These are phyloP conservation scores for Chelon labrosus DNA, from an alignment of 2,797 vertebrate genomes.

Conservation along the genomic window DNA sequence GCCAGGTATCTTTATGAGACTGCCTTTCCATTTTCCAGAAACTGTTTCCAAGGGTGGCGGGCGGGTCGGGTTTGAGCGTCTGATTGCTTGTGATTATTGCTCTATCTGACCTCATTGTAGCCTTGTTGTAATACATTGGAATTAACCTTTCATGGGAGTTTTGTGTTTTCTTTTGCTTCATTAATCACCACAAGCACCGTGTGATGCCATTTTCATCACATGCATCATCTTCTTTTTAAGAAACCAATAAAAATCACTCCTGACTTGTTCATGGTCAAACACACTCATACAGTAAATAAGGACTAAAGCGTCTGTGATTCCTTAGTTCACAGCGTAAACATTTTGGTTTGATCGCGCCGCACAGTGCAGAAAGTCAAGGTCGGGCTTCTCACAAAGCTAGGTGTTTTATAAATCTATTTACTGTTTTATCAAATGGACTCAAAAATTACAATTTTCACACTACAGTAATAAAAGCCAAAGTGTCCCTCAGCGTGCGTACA, in stretches of 20 bases:
- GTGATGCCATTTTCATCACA: not conserved
- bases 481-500: constrained; percentile 74
- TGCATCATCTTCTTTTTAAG: not conserved
- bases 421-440: constrained; percentile 69
- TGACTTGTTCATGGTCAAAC: constrained; percentile 6
- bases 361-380: constrained; percentile 34
- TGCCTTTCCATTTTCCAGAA: no score
- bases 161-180: not conserved
- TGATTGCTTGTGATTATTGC: not conserved
- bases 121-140: not conserved
- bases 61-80: not conserved
- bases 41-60: no score
- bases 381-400: constrained; percentile 20
- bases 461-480: constrained; percentile 71
- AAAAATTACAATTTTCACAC: constrained; percentile 62
- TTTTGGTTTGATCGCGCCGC: constrained; percentile 18
- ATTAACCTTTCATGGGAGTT: not conserved
- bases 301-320: not conserved
- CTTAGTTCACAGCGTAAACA: constrained; percentile 10
- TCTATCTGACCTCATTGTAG: not conserved
- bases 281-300: not conserved
- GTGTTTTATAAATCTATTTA: constrained; percentile 43
- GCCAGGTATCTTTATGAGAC: no score
- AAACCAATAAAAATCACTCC: not conserved
- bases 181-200: not conserved